Evolutionary conservation across 2,113 vertebrate species (phyloP), one percentile per base, ranked within the genome.

Genomic region (Entelurus aequoreus): DNA sequence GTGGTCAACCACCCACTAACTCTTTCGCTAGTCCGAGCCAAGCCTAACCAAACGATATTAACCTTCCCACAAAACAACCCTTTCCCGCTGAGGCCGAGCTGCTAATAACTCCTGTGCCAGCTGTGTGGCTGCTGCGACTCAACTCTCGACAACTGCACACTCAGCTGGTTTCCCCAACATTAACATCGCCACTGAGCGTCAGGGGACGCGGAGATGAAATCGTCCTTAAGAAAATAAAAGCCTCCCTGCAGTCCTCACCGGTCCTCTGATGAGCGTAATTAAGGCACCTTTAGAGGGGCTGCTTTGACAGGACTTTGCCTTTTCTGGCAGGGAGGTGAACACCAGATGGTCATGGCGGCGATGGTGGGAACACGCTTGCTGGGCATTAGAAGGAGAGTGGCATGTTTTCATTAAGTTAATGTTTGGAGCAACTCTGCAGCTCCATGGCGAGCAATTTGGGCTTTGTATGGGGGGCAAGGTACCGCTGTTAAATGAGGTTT

Each of bases 371-470:
- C 8, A 48, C 10, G 55, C 83, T 79, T 74, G 36, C 83, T 79
- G 85, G 84, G 89, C 69, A 79, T 79, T 72, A 76, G 83, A 80
- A 76, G 81, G 80, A 81, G 84, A 87, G 86, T 84, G 87, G 81
- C 87, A 86, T 85, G 85, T 89, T 91, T 91, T 91, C 86, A 90
- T 91, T 90, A 90, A 81, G 86, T 80, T 90, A 91, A 91, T 87
- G 89, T 90, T 88, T 86, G 84, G 88, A 88, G 85, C 65, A 71
- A 78, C 79, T 86, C 72, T 77, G 73, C 65, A 36, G 66, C 80
- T 88, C 85, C 72, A 71, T 48, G 72, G 82, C 66, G 78, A 81
- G 85, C 84, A 83, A 86, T 90, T 88, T 91, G 78, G 81, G 81
- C 75, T 82, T 42, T 77, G 74, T 74, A 80, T 83, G 81, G 83